Evolutionary conservation across 2,888 invertebrate genomes (phyloP).

Genomic region (Apamea crenata): DNA sequence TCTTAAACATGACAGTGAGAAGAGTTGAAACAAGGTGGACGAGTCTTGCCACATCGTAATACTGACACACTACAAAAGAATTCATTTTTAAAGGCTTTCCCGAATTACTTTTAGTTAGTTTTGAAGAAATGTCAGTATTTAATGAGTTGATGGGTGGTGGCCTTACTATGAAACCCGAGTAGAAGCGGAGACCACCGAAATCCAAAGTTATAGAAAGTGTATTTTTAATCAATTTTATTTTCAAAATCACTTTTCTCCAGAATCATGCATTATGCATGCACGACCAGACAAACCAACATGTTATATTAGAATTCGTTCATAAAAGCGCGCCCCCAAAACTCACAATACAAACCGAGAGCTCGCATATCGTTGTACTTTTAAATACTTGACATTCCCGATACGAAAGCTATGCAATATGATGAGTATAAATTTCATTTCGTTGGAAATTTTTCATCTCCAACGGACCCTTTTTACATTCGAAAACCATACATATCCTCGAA

Average conservation of each 20-base stretch:
- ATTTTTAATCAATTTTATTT: not conserved
- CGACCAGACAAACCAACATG: slow-evolving; percentile 40
- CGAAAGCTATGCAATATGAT: slow-evolving; percentile 84
- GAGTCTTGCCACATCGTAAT: not conserved
- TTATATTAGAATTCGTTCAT: slow-evolving; percentile 56
- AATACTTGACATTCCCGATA: slow-evolving; percentile 84
- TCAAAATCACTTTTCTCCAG: slow-evolving; percentile 9
- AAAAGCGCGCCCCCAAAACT: slow-evolving; percentile 75
- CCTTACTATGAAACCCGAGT: too few species aligned
- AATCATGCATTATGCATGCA: slow-evolving; percentile 26
- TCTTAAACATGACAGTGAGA: not conserved
- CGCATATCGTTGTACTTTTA: slow-evolving; percentile 77
- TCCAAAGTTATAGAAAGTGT: not conserved
- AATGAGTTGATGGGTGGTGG: not conserved
- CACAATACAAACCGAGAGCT: slow-evolving; percentile 74
- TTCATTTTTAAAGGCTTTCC: not conserved
- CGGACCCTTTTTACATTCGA: slow-evolving; percentile 74
- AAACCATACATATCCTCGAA: slow-evolving; percentile 72
- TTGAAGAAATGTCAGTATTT: not conserved
- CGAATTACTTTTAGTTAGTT: not conserved
- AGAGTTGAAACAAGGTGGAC: not conserved
- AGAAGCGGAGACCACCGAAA: not conserved
- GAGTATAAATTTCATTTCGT: slow-evolving; percentile 83
- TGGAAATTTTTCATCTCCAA: slow-evolving; percentile 75
- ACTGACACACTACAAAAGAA: not conserved